Evolutionary conservation across 2,888 invertebrate species (phyloP).

Genomic region (Epinotia brunnichana): DNA sequence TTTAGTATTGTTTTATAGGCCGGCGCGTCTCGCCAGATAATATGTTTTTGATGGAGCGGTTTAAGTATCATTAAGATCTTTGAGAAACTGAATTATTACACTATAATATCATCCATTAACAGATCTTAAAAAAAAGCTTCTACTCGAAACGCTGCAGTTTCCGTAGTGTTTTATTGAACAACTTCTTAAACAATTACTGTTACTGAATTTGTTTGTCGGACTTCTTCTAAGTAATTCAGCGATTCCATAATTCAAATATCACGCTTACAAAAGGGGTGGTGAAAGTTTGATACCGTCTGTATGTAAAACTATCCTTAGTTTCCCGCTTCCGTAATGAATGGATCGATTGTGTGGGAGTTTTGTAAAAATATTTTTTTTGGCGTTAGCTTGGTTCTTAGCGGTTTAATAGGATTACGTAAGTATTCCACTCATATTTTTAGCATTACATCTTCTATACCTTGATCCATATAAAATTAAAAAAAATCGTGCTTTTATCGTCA

Average conservation of each 20-base stretch:
- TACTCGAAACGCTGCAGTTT: not conserved
- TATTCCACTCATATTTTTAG: not conserved
- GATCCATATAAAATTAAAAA: too few species aligned
- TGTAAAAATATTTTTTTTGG: not conserved
- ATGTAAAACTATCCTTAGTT: not conserved
- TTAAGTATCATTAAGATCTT: not conserved
- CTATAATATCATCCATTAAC: not conserved
- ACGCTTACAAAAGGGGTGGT: not conserved
- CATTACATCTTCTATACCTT: too few species aligned
- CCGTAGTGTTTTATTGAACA: not conserved
- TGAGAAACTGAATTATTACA: not conserved
- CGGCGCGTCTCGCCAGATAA: conserved; percentile 4
- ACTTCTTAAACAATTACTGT: not conserved
- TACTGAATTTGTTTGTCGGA: not conserved
- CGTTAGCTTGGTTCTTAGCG: not conserved
- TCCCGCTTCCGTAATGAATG: not conserved
- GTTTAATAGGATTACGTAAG: not conserved
- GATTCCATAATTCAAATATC: not conserved
- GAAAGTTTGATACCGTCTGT: conserved; percentile 5
- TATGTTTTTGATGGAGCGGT: conserved; percentile 29
- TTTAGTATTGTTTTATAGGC: conserved; percentile 34
- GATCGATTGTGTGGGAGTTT: not conserved
- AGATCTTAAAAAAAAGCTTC: not conserved
- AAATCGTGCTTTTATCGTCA: too few species aligned
- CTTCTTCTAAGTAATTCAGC: not conserved